These are phyloP conservation scores for Cylindroiulus punctatus DNA, from an alignment of 2,888 invertebrate genomes.

Conservation along the genomic window DNA sequence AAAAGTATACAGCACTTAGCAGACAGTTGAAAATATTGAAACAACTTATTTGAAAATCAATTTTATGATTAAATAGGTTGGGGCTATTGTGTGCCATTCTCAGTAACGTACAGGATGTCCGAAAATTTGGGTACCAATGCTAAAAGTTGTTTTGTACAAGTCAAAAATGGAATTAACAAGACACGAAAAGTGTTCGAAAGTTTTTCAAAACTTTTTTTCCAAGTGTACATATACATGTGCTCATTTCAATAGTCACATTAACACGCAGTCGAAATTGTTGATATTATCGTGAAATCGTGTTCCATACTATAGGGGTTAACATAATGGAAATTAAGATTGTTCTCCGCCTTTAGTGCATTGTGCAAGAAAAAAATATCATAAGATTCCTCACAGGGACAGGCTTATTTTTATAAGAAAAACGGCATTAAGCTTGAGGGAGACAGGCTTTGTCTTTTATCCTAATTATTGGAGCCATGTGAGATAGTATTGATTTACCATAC, in stretches of 20 bases:
- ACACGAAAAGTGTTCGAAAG: too few relatives aligned
- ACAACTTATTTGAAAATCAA: neutral
- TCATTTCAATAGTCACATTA: neutral
- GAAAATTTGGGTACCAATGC: too few relatives aligned
- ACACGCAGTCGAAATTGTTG: constrained; percentile 14
- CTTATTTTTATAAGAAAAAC: neutral
- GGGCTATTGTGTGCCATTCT: neutral
- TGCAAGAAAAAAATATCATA: neutral
- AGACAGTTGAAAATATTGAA: neutral
- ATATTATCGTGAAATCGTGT: neutral
- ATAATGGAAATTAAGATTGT: constrained; percentile 32
- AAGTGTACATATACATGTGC: constrained; percentile 6
- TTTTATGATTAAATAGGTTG: neutral
- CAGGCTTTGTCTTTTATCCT: neutral
- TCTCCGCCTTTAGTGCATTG: neutral
- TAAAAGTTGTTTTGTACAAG: too few relatives aligned
- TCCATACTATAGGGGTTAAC: constrained; percentile 16
- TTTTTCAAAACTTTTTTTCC: neutral
- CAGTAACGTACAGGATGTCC: neutral
- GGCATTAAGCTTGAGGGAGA: neutral
- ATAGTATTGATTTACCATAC: constrained; percentile 30
- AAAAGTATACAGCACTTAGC: too few relatives aligned
- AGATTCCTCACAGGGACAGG: neutral
- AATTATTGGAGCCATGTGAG: constrained; percentile 7
- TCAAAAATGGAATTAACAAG: too few relatives aligned